Percentiles rank a stretch among this genome's conserved stretches.
Evolutionary conservation across 2,888 invertebrate species (phyloP).

Genomic region (Cantharis rufa): DNA sequence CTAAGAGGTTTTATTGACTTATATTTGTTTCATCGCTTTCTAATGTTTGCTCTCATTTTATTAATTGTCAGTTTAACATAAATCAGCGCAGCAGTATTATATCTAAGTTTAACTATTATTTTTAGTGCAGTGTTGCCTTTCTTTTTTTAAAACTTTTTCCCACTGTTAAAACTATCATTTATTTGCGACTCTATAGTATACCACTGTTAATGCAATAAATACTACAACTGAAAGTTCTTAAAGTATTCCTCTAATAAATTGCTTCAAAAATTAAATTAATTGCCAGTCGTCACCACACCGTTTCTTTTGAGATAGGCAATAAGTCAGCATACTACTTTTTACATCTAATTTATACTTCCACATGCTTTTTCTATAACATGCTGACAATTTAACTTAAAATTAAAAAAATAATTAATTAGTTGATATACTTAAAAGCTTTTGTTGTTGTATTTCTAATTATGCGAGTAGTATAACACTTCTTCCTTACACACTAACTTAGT

Average conservation of each 20-base stretch:
- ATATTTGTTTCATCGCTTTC: constrained; percentile 52
- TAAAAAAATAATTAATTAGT: not conserved
- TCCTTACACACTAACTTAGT: not conserved
- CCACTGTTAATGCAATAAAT: not conserved
- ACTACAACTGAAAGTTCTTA: not conserved
- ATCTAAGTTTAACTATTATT: not conserved
- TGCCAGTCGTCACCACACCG: not conserved
- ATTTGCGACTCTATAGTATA: not conserved
- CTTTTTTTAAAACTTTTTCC: not conserved
- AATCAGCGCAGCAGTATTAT: not conserved
- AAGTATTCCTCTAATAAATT: not conserved
- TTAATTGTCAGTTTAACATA: not conserved
- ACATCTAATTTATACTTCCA: not conserved
- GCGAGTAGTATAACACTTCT: not conserved
- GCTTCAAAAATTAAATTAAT: not conserved
- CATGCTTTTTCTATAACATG: not conserved
- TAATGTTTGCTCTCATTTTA: constrained; percentile 41
- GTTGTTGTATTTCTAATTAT: not conserved
- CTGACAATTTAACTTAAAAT: not conserved
- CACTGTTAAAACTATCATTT: not conserved
- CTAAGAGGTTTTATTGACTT: constrained; percentile 55
- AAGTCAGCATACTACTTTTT: not conserved
- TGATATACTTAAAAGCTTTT: not conserved
- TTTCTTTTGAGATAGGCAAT: not conserved
- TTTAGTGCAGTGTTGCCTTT: not conserved